Percentiles rank a stretch among this genome's conserved stretches.
These are phyloP conservation scores for Apamea monoglypha DNA, from an alignment of 2,888 invertebrate genomes.

Conservation along the genomic window DNA sequence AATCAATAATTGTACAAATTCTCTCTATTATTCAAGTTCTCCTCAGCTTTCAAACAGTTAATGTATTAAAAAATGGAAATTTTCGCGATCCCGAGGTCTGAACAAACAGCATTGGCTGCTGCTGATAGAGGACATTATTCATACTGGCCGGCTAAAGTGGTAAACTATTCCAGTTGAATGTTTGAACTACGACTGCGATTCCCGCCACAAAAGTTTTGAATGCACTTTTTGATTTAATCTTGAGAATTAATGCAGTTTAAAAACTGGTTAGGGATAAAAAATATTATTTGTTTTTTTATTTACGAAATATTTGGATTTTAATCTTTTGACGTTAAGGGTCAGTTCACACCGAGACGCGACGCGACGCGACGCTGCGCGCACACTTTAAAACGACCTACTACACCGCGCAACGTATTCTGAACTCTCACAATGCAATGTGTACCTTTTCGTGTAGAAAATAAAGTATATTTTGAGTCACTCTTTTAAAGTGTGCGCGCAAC, in stretches of 20 bases:
- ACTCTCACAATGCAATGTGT: too few species aligned
- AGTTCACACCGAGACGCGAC: too few species aligned
- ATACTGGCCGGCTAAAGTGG: slow-evolving; percentile 39
- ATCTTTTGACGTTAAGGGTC: too few species aligned
- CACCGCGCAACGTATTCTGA: too few species aligned
- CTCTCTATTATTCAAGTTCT: slow-evolving; percentile 17
- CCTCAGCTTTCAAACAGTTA: background rate
- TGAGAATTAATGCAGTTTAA: background rate
- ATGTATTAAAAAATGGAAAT: slow-evolving; percentile 35
- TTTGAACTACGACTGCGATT: slow-evolving; percentile 25
- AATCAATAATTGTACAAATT: background rate
- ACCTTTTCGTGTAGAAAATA: too few species aligned
- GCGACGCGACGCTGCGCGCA: too few species aligned
- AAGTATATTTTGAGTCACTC: too few species aligned
- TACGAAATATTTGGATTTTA: background rate
- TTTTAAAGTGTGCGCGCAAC: too few species aligned
- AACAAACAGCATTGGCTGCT: slow-evolving; percentile 42
- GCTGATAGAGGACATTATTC: slow-evolving; percentile 46
- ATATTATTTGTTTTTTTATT: background rate
- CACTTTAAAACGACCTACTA: too few species aligned
- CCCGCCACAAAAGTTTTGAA: slow-evolving; percentile 23
- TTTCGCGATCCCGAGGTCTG: slow-evolving; percentile 26
- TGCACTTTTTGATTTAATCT: slow-evolving; percentile 27
- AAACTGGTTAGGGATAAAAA: background rate
- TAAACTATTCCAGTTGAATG: slow-evolving; percentile 31